These are phyloP conservation scores for Drosophila saltans DNA, from an alignment of 1,140 invertebrate genomes.

Conservation along the genomic window DNA sequence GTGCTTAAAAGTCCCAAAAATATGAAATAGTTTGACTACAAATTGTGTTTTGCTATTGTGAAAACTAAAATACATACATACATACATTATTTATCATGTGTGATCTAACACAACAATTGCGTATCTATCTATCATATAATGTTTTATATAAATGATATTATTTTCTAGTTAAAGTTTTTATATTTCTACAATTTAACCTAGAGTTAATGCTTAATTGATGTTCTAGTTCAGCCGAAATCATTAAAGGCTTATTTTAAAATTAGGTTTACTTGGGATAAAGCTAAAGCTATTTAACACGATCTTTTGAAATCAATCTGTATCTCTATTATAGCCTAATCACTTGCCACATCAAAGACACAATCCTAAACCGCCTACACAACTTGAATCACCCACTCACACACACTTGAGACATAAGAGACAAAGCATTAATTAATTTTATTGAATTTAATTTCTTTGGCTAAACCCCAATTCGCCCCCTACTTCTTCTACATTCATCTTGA, in stretches of 20 bases:
- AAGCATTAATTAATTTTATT: conserved; percentile 17
- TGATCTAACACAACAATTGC: too few relatives aligned
- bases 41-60: neutral
- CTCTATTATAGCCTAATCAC: neutral
- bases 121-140: too few relatives aligned
- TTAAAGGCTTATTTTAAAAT: neutral
- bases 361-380: neutral
- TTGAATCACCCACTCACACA: neutral
- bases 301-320: neutral
- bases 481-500: neutral
- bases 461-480: neutral
- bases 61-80: too few relatives aligned
- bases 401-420: neutral
- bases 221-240: neutral
- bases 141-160: too few relatives aligned
- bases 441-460: conserved; percentile 19
- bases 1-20: neutral
- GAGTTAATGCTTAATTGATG: too few relatives aligned
- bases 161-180: too few relatives aligned
- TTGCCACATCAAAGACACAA: neutral
- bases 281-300: neutral
- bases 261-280: neutral
- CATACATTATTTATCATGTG: too few relatives aligned
- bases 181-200: too few relatives aligned
- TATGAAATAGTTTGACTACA: neutral